Evolutionary conservation across 2,888 invertebrate species (phyloP).

Genomic region (Timema cristinae): DNA sequence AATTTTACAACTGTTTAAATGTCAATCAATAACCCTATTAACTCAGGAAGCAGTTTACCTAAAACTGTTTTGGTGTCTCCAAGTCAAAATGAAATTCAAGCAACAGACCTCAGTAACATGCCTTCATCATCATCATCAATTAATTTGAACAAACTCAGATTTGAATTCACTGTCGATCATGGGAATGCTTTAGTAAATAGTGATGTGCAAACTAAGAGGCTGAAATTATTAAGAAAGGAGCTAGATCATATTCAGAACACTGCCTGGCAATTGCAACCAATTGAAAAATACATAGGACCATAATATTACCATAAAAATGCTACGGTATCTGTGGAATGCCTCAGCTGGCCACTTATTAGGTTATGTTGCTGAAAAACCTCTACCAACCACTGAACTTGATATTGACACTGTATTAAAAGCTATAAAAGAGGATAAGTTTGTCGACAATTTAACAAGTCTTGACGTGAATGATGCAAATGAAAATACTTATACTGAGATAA

Average conservation of each 20-base stretch:
- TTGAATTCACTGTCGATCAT: too few species aligned
- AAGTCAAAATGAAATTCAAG: too few species aligned
- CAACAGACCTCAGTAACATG: too few species aligned
- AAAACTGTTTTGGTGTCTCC: too few species aligned
- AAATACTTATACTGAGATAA: not conserved
- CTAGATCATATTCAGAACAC: conserved; percentile 72
- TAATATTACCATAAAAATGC: conserved; percentile 16
- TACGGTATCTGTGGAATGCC: not conserved
- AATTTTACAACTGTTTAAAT: too few species aligned
- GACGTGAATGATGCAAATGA: conserved; percentile 5
- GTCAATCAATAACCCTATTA: too few species aligned
- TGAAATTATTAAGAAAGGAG: conserved; percentile 68
- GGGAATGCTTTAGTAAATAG: conserved; percentile 32
- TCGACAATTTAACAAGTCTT: not conserved
- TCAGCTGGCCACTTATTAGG: not conserved
- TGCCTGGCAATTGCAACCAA: conserved; percentile 73
- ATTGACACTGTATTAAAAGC: conserved; percentile 7
- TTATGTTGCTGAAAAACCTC: not conserved
- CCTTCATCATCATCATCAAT: too few species aligned
- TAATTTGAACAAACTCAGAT: too few species aligned
- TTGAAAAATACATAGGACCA: conserved; percentile 64
- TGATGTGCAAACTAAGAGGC: conserved; percentile 66
- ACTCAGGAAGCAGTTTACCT: too few species aligned
- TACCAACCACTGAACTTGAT: not conserved
- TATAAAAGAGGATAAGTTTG: not conserved